Percentiles rank a stretch among this genome's conserved stretches.
phyloP scores from a whole-genome alignment of 2,888 invertebrate genomes.

The Folsomia manolachei region DNA sequence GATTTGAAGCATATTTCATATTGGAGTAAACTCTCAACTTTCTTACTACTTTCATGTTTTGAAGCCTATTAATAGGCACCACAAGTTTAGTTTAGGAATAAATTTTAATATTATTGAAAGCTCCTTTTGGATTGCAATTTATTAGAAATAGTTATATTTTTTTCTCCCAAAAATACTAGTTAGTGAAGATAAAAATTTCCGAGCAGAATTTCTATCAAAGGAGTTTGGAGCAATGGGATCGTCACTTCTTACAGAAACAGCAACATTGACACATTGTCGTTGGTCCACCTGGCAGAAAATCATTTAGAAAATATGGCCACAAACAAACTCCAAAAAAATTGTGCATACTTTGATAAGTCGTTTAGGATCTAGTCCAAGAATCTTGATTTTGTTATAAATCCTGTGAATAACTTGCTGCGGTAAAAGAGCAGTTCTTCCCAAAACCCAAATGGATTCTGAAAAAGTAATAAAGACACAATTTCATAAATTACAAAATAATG shows the following conservation, averaged over 20 bases:
- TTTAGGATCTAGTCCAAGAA: slow-evolving; percentile 49
- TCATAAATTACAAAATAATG: not conserved
- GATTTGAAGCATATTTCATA: too few relatives aligned
- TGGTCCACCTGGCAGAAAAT: slow-evolving; percentile 45
- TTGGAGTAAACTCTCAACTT: too few relatives aligned
- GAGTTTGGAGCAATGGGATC: slow-evolving; percentile 44
- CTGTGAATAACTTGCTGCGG: slow-evolving; percentile 47
- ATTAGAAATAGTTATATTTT: slow-evolving; percentile 43
- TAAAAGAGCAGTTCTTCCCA: slow-evolving; percentile 49
- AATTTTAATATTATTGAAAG: too few relatives aligned
- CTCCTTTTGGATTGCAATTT: not conserved
- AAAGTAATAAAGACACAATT: slow-evolving; percentile 3
- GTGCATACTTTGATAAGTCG: slow-evolving; percentile 43
- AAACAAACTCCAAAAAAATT: slow-evolving; percentile 1
- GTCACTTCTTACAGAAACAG: slow-evolving; percentile 49
- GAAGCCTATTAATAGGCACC: too few relatives aligned
- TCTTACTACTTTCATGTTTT: not conserved
- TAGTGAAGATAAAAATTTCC: slow-evolving; percentile 49
- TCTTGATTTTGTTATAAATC: slow-evolving; percentile 49
- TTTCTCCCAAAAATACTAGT: slow-evolving; percentile 50
- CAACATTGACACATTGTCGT: slow-evolving; percentile 49
- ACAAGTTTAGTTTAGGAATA: too few relatives aligned
- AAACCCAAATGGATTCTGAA: slow-evolving; percentile 49
- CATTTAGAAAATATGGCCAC: slow-evolving; percentile 5
- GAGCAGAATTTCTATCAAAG: slow-evolving; percentile 49